Conservation (phyloP, 2,797 vertebrate species). For the Xiphophorus birchmanni region DNA sequence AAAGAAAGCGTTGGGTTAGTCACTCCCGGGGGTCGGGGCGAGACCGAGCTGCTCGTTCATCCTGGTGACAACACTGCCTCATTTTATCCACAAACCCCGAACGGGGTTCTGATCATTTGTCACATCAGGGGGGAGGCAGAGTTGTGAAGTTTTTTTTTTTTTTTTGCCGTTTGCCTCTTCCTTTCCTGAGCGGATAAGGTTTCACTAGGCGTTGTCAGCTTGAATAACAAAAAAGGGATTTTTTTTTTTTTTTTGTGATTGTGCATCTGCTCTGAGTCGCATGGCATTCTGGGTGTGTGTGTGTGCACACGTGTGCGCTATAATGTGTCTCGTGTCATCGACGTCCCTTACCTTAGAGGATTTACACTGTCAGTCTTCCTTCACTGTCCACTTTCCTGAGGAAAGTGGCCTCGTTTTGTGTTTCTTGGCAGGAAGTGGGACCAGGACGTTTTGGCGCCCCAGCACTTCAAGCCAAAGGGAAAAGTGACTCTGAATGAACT, state of each 20-base stretch:
- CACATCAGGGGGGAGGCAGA: slow-evolving; percentile 36
- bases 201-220: slow-evolving; percentile 51
- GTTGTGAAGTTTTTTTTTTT: slow-evolving; percentile 28
- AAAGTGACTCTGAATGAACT: slow-evolving; percentile 55
- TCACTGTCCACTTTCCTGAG: slow-evolving; percentile 14
- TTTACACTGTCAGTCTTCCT: slow-evolving; percentile 80
- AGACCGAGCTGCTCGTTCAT: slow-evolving; percentile 47
- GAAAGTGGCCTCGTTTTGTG: slow-evolving; percentile 64
- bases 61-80: slow-evolving; percentile 64
- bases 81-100: slow-evolving; percentile 33
- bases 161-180: slow-evolving; percentile 39
- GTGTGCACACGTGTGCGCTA: slow-evolving; percentile 50
- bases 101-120: slow-evolving; percentile 37
- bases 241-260: slow-evolving; percentile 13
- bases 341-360: slow-evolving; percentile 64
- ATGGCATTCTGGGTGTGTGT: slow-evolving; percentile 56
- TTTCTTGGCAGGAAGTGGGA: slow-evolving; percentile 44
- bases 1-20: slow-evolving; percentile 5
- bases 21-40: slow-evolving; percentile 26
- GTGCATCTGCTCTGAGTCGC: slow-evolving; percentile 65
- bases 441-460: slow-evolving; percentile 36
- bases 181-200: slow-evolving; percentile 56
- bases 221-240: slow-evolving; percentile 15
- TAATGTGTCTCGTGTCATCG: slow-evolving; percentile 38
- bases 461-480: slow-evolving; percentile 76